Evolutionary conservation across 1,140 invertebrate species (phyloP).

Genomic region (Eueides isabella): DNA sequence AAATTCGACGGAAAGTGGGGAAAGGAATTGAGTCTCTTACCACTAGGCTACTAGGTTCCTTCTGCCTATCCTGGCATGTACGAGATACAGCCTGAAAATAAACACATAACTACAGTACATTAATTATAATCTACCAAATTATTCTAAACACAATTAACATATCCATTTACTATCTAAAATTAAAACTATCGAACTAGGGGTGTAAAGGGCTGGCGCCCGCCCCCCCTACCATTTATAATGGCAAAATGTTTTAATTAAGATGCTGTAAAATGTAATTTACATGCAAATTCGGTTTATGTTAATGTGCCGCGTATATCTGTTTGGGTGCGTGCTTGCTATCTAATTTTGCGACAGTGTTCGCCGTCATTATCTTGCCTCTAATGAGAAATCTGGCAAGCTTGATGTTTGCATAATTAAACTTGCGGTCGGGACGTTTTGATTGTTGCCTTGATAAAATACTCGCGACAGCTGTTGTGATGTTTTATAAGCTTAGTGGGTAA

Average conservation of each 20-base stretch:
- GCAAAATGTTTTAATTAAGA: conserved; percentile 84
- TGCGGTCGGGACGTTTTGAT: conserved; percentile 76
- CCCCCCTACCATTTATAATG: conserved; percentile 82
- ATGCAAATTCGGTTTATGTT: conserved; percentile 84
- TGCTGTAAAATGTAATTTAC: conserved; percentile 84
- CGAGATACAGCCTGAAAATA: no score
- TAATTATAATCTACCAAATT: no score
- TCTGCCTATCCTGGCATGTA: no score
- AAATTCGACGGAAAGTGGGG: no score
- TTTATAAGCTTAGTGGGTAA: not conserved
- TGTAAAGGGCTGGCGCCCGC: conserved; percentile 69
- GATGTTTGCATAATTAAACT: conserved; percentile 82
- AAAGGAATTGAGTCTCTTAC: no score
- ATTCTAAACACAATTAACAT: conserved; percentile 42
- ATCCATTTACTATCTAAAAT: not conserved
- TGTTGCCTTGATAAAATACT: conserved; percentile 75
- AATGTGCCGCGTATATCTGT: conserved; percentile 82
- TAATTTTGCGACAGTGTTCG: conserved; percentile 81
- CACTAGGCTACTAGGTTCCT: no score
- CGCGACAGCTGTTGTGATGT: conserved; percentile 51
- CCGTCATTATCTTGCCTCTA: conserved; percentile 81
- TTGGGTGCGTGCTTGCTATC: conserved; percentile 80
- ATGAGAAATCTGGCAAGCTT: conserved; percentile 81
- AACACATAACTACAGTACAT: no score
- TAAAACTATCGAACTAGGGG: conserved; percentile 66